Base-by-base conservation (phyloP, 2,797 vertebrate genomes). In the Chelidonichthys spinosus region DNA sequence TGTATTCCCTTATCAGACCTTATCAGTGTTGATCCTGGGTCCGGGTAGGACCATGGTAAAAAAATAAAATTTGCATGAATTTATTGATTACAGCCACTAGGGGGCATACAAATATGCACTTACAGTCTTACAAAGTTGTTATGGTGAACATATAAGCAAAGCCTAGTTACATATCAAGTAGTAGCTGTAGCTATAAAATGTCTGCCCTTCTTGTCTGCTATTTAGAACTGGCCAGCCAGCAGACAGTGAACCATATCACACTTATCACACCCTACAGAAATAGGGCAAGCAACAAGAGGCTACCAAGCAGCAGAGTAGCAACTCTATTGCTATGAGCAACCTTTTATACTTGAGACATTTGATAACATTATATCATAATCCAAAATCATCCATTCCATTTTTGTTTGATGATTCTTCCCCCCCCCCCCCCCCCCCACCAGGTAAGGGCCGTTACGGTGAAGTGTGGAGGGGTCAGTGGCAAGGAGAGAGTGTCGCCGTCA, bases 401-500 rank as follows among this genome's bases (percentile, higher is more conserved):
- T 15, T 18, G 3, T 59, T 15, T 32, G 5, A 59, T 4, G 11
- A 72, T 62, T 33, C 33, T 6, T 72, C 4, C 11, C 25, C 25
- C 2, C 25, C 25, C 25, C 25, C 25, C 25, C 25, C 1, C 25
- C 25, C 25, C 25, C 25, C 11, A 0, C 14, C 85, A 99, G 98
- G 98, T 80, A 99, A 99, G 83, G 98, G 98, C 18, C 96, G 98
- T 15, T 99, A 98, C 0, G 98, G 98, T 56, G 98, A 99, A 74
- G 98, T 99, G 39, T 99, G 98, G 98, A 94, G 97, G 71, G 97
- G 98, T 49, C 97, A 97, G 79, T 99, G 98, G 98, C 98, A 99
- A 92, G 98, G 98, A 36, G 98, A 99, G 92, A 99, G 95, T 0
- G 96, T 99, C 0, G 98, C 98, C 1, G 98, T 99, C 49, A 99